Evolutionary conservation across 2,797 vertebrate genomes (phyloP), one percentile per base, ranked within the genome.

Genomic region (Leuciscus waleckii): DNA sequence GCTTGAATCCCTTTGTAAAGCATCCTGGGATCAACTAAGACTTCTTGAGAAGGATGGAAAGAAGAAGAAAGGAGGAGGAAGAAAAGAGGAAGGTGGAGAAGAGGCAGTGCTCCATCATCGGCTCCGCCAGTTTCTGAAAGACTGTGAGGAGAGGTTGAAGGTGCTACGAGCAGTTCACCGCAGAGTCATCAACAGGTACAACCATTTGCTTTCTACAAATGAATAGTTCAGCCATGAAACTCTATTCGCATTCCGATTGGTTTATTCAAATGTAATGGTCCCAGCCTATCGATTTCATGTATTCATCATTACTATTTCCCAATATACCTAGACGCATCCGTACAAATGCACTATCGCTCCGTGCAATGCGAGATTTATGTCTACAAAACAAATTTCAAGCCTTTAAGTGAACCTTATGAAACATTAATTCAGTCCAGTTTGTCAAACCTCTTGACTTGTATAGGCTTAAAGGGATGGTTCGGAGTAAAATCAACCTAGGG

Each of bases 141-240:
- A 96, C 82, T 92, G 90, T 7, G 93, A 94, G 61, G 94, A 95
- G 63, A 91, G 93, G 73, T 87, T 95, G 83, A 94, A 94, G 75
- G 93, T 95, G 26, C 91, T 96, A 69, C 91, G 90, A 82, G 95
- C 95, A 0, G 94, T 96, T 46, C 93, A 96, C 46, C 93, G 95
- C 0, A 88, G 95, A 19, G 95, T 96, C 43, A 89, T 94, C 74
- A 96, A 95, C 93, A 95, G 95, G 95, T 96, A 67, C 4, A 74
- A 46, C 1, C 0, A 35, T 23, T 2, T 10, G 26, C 29, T 26
- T 21, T 6, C 8, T n/a, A 46, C 11, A 61, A 46, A 46, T 46
- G 13, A 16, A 46, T 46, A 41, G 41, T 11, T 41, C 9, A 41
- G 41, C 41, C 41, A 10, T 10, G 9, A 41, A 10, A 41, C 46